Base-by-base conservation (phyloP, 2,113 vertebrate species). In the Crypturellus undulatus region DNA sequence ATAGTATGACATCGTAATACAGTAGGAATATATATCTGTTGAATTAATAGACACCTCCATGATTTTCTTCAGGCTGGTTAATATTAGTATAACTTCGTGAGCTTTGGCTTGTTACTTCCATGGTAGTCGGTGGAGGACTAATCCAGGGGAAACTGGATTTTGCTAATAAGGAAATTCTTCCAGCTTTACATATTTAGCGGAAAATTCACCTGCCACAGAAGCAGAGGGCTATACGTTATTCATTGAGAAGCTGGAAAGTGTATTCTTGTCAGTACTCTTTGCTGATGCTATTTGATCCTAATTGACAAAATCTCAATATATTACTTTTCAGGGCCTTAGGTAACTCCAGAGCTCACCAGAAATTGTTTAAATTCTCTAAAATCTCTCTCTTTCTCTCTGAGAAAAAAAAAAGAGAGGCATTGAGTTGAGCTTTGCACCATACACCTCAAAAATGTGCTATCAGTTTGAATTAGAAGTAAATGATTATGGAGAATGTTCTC, bases 381-480 rank as follows among this genome's bases (percentile, higher is more conserved):
- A 19, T 24, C 49, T 22, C 21, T 49, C 47, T 49, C 21, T 49
- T 15, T 47, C 45, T 47, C 18, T 49, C 49, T 49, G 43, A 43
- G 43, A 43, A 17, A 60, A 28, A 54, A 73, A 42, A 49, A 49
- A 49, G 10, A 47, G 18, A 47, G 18, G 19, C 14, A 47, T 21
- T 8, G 20, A 47, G 20, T 47, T 47, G 42, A 5, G 8, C 13
- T 84, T 91, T 78, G 36, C 20, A 68, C 10, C 9, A 26, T 70
- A 60, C 32, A 52, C 42, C 79, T 82, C 34, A 56, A 91, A 90
- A 95, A 47, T 63, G 54, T 79, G 17, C n/a, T 75, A 59, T 20
- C 7, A 94, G 89, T 87, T 95, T 64, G 79, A 89, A 82, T 94
- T 80, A 87, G 43, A 93, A 88, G 88, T 90, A 94, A 96, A 87